Percentiles rank a stretch among this genome's conserved stretches.
phyloP scores from a whole-genome alignment of 2,113 vertebrate species.

The Amblyornis subalaris region DNA sequence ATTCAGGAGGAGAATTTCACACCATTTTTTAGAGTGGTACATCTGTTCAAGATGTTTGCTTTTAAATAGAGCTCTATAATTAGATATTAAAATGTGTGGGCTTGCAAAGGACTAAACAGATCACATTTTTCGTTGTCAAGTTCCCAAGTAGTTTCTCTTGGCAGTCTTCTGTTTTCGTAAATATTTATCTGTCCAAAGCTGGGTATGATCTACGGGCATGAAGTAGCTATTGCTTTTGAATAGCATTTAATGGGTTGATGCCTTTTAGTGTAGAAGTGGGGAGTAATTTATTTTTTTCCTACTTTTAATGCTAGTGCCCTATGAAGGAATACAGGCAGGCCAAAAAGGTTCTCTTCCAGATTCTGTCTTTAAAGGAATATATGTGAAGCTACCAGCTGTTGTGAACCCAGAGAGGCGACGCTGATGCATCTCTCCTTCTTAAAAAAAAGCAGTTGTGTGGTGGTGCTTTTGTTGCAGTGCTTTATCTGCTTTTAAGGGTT shows the following conservation, averaged over 20 bases:
- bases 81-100: conserved; percentile 7
- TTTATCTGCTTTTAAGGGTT: background rate
- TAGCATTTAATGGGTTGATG: background rate
- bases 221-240: background rate
- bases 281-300: background rate
- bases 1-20: conserved; percentile 1
- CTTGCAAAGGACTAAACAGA: background rate
- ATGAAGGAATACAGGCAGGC: background rate
- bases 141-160: background rate
- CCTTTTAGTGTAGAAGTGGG: background rate
- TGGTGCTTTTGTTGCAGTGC: background rate
- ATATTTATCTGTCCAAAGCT: background rate
- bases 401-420: background rate
- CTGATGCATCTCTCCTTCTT: background rate
- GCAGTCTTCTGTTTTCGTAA: background rate
- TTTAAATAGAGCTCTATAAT: background rate
- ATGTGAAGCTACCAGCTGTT: background rate
- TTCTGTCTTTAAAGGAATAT: background rate
- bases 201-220: background rate
- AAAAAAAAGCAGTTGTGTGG: background rate
- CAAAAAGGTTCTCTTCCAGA: background rate
- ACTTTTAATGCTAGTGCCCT: background rate
- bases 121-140: conserved; percentile 25
- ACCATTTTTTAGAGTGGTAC: background rate
- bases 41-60: conserved; percentile 27